These are phyloP conservation scores for Varanus komodoensis DNA, from an alignment of 2,113 vertebrate species.

Conservation along the genomic window DNA sequence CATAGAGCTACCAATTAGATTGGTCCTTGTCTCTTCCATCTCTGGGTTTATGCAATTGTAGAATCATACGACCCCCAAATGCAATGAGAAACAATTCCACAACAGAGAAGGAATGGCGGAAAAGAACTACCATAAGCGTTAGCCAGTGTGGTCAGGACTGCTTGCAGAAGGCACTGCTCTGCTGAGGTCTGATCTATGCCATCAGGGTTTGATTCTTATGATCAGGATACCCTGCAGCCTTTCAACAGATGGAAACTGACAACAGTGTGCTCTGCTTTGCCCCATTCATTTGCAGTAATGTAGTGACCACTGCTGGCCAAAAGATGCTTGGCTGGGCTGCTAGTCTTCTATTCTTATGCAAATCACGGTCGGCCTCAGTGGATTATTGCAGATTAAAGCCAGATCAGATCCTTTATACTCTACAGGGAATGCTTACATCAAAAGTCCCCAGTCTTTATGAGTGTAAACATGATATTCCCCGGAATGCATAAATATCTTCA, in stretches of 20 bases:
- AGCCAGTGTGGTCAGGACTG: neutral
- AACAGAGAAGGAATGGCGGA: no score
- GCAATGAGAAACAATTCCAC: neutral
- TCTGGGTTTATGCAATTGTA: neutral
- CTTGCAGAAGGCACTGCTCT: neutral
- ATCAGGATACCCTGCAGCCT: neutral
- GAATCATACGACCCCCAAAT: neutral
- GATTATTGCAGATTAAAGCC: neutral
- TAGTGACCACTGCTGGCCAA: neutral
- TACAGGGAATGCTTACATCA: neutral
- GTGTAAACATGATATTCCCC: conserved; percentile 3
- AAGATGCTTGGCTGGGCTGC: neutral
- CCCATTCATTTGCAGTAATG: neutral
- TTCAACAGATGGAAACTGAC: neutral
- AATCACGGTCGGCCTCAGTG: neutral
- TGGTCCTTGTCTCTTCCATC: neutral
- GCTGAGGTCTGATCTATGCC: neutral
- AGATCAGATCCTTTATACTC: neutral
- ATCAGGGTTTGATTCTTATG: neutral
- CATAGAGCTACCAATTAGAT: neutral
- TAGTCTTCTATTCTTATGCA: neutral
- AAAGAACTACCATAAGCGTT: neutral
- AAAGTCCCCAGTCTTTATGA: neutral
- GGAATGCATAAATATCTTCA: neutral
- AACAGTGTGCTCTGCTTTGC: neutral